Evolutionary conservation across 2,797 vertebrate genomes (phyloP), one percentile per base, ranked within the genome.

Genomic region (Zalophus californianus): DNA sequence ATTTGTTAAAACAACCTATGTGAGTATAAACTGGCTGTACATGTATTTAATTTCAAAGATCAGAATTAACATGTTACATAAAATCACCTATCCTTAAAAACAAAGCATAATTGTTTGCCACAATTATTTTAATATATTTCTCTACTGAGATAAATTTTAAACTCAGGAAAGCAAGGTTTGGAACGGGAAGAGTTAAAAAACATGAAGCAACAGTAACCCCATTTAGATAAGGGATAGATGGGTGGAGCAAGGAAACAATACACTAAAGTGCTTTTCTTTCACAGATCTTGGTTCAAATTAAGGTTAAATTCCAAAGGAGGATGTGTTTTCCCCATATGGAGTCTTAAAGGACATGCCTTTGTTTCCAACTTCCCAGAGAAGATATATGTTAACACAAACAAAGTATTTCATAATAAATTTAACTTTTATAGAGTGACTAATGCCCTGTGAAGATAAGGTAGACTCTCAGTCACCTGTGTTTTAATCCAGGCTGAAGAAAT

Each of bases 231-330:
- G 98, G 98, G 97, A 96, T 96, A 98, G 97, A 98, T 98, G 98
- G 99, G 99, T 98, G 98, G 99, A 98, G 98, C 97, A 86, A 96
- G 79, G 91, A 97, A 99, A 99, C 99, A 99, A 99, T 99, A 97
- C 98, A 98, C 91, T 96, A 94, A 98, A 99, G 98, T 98, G 98
- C 98, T 98, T 99, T 98, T 98, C 98, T 98, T 99, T 99, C 98
- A 99, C 98, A 97, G 98, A 98, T 98, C 98, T 98, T 99, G 98
- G 99, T 99, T 99, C 99, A 99, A 99, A 98, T 98, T 98, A 99
- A 99, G 99, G 99, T 99, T 98, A 99, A 98, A 99, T 99, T 99
- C 99, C 99, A 98, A 97, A 97, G 95, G 94, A 98, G 98, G 98
- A 98, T 98, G 97, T 98, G 96, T 98, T 98, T 97, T 97, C 98